Evolutionary conservation across 2,797 vertebrate genomes (phyloP), one percentile per base, ranked within the genome.

Genomic region (Caiman crocodilus): DNA sequence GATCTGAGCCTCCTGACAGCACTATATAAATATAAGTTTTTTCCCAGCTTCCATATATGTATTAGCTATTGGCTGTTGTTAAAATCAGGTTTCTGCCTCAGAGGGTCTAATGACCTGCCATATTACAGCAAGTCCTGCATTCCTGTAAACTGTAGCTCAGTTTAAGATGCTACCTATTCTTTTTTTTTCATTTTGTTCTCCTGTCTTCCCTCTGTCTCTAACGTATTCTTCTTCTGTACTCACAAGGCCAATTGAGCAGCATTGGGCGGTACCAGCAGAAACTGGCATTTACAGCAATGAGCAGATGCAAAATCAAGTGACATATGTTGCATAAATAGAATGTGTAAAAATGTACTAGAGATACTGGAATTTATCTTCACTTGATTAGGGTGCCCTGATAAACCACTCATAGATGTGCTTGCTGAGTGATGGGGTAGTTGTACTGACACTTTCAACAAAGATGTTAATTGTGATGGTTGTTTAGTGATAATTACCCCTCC

Each of bases 261-360:
- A 2, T 26, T 2, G 1, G 59, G 21, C 55, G 57, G 10, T 57
- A 85, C 21, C 1, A 74, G 1, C 14, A 30, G 65, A 56, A 67
- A 42, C 17, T 25, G 42, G 42, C n/a, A n/a, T 63, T 90, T 80
- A 7, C 21, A 30, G 76, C 26, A 3, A 0, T 0, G n/a, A 84
- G 16, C 15, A 75, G 10, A 1, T 25, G 17, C 3, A 5, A 76
- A 92, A 18, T 30, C 18, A 23, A 85, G 42, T 20, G 65, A 10
- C 69, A 78, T 75, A 14, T 11, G 35, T 8, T 79, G 57, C 26
- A 26, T 55, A 35, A 84, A 64, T 6, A 73, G 80, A 56, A 84
- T 65, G 18, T 35, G 23, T n/a, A 73, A 84, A 65, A 82, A 7
- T 0, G 0, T 74, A 3, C 14, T 4, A 2, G n/a, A 2, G 0